Base-by-base conservation (phyloP, 2,113 vertebrate species). In the Colossoma macropomum region DNA sequence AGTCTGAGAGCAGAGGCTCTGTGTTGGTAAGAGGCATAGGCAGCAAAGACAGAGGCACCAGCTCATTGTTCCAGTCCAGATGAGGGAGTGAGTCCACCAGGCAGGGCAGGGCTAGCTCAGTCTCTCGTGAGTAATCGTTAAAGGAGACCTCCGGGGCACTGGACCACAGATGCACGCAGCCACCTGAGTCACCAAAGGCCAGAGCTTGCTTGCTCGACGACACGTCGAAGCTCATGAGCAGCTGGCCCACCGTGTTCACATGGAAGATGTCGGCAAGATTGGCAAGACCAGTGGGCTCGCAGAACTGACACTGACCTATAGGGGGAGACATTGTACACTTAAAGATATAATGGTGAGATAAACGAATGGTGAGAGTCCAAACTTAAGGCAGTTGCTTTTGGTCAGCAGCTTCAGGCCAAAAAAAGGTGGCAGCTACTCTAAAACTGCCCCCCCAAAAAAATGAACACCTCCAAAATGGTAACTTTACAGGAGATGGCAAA, bases 221-320 rank as follows among this genome's bases (percentile, higher is more conserved):
- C 56, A 99, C 97, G 0, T 98, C 97, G 27, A 99, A 99, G 23
- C 97, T 96, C 97, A 98, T 98, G 59, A 99, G 93, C 86, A 98
- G 77, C 79, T 98, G 97, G n/a, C 98, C 97, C 30, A 97, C 97
- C 0, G 96, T 98, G 92, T 97, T 98, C 23, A 99, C 95, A 25
- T 99, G 98, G 84, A 99, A 98, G 87, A 99, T 94, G 84, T 99
- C 98, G 0, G 97, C 98, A 1, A 98, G 90, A 69, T 94, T 99
- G 87, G 98, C 98, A 4, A 99, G 93, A 80, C 98, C 98, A 0
- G 96, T 99, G 90, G 98, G 98, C 89, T 99, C 98, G 0, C 98
- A 99, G 92, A 99, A 99, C 93, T 99, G 98, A 89, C 96, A 99
- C 80, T 99, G 98, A 77, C 98, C 98, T 99, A 85, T 0, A 9